Percentiles rank a stretch among this genome's conserved stretches.
These are phyloP conservation scores for Eubucco bourcierii DNA, from an alignment of 2,113 vertebrate genomes.

Conservation along the genomic window DNA sequence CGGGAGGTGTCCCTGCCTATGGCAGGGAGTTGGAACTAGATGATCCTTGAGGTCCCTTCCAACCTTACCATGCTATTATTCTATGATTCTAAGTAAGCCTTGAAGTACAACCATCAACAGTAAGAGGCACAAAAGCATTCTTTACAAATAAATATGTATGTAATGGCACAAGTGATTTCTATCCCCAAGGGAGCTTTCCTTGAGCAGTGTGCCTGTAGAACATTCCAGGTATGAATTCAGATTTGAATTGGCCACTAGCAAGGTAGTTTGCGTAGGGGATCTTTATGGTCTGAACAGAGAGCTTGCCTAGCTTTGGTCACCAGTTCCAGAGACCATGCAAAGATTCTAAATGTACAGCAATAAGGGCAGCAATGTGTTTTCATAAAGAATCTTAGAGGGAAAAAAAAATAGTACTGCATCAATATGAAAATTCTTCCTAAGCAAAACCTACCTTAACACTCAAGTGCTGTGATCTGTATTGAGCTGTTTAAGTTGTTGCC, in stretches of 20 bases:
- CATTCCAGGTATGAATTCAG: slow-evolving; percentile 76
- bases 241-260: slow-evolving; percentile 77
- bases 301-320: slow-evolving; percentile 78
- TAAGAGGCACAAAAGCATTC: background rate
- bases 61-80: no score
- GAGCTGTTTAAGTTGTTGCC: background rate
- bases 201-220: slow-evolving; percentile 53
- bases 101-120: background rate
- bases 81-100: no score
- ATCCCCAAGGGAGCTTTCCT: slow-evolving; percentile 53
- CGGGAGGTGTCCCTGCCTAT: no score
- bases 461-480: background rate
- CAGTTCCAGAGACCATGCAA: slow-evolving; percentile 78
- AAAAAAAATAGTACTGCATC: background rate
- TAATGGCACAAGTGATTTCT: background rate
- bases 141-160: background rate
- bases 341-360: slow-evolving; percentile 58
- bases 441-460: background rate
- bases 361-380: background rate
- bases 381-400: background rate
- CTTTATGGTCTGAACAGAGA: slow-evolving; percentile 73
- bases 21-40: no score
- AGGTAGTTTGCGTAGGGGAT: slow-evolving; percentile 82
- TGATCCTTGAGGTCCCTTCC: no score
- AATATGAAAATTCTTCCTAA: background rate